These are phyloP conservation scores for Tholera decimalis DNA, from an alignment of 2,888 invertebrate species.

Conservation along the genomic window DNA sequence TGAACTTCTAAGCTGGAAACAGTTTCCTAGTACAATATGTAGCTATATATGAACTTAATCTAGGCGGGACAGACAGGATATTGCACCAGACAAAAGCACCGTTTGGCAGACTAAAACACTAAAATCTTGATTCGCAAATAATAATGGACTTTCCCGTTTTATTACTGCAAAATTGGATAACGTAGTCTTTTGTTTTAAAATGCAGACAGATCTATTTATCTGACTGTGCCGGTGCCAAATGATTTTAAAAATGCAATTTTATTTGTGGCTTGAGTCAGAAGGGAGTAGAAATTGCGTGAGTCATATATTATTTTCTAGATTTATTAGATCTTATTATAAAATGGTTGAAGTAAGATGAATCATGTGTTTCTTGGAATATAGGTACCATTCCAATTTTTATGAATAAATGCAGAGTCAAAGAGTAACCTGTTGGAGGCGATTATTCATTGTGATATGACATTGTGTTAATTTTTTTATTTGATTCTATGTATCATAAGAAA, in stretches of 20 bases:
- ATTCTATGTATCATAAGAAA: no score
- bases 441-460: no score
- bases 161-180: constrained; percentile 50
- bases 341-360: not conserved
- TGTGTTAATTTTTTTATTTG: no score
- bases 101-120: constrained; percentile 57
- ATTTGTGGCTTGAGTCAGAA: constrained; percentile 16
- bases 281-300: constrained; percentile 10
- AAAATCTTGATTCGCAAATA: constrained; percentile 55
- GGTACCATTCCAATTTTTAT: no score
- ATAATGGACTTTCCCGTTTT: constrained; percentile 43
- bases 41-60: constrained; percentile 48
- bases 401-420: no score
- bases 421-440: no score
- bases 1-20: constrained; percentile 61
- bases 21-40: constrained; percentile 54
- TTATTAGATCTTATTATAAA: not conserved
- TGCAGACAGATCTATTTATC: constrained; percentile 55
- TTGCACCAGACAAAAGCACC: constrained; percentile 48
- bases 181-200: constrained; percentile 46
- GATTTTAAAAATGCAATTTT: constrained; percentile 39
- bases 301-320: constrained; percentile 1
- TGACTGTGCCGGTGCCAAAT: constrained; percentile 47
- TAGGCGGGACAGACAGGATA: constrained; percentile 57
- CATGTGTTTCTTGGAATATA: not conserved